phyloP scores from a whole-genome alignment of 2,888 invertebrate species.

The Pyrrhia umbra region DNA sequence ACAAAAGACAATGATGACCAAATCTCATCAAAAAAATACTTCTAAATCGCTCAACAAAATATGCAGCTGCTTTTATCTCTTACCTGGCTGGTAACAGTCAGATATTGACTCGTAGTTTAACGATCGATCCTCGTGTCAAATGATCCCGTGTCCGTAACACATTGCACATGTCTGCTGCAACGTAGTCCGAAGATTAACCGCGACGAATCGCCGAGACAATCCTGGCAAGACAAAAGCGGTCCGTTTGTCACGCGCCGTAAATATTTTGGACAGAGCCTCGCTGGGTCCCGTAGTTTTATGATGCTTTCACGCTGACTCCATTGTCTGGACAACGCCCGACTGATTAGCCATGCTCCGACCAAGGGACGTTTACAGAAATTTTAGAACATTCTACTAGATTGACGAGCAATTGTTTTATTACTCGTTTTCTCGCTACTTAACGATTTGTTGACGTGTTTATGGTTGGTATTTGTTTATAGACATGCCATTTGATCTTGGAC shows the following conservation, averaged over 20 bases:
- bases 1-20: background rate
- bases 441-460: constrained; percentile 57
- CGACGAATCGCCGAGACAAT: constrained; percentile 84
- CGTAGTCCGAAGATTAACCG: constrained; percentile 78
- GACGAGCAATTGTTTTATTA: constrained; percentile 60
- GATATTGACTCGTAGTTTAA: constrained; percentile 56
- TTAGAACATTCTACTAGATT: constrained; percentile 62
- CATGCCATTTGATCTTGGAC: constrained; percentile 23
- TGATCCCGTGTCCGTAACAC: constrained; percentile 69
- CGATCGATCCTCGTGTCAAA: constrained; percentile 68
- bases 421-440: constrained; percentile 49
- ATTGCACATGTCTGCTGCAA: constrained; percentile 78
- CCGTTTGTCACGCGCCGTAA: constrained; percentile 88
- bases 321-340: constrained; percentile 80
- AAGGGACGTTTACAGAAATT: constrained; percentile 66
- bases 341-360: constrained; percentile 82
- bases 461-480: constrained; percentile 51
- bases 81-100: constrained; percentile 44
- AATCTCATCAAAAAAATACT: background rate
- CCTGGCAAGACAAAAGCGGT: constrained; percentile 81
- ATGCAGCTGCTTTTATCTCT: constrained; percentile 9
- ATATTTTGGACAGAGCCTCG: constrained; percentile 88
- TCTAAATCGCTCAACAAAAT: background rate
- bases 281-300: constrained; percentile 86
- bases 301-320: constrained; percentile 84